phyloP scores from a whole-genome alignment of 2,888 invertebrate species.

The Latrodectus hesperus region DNA sequence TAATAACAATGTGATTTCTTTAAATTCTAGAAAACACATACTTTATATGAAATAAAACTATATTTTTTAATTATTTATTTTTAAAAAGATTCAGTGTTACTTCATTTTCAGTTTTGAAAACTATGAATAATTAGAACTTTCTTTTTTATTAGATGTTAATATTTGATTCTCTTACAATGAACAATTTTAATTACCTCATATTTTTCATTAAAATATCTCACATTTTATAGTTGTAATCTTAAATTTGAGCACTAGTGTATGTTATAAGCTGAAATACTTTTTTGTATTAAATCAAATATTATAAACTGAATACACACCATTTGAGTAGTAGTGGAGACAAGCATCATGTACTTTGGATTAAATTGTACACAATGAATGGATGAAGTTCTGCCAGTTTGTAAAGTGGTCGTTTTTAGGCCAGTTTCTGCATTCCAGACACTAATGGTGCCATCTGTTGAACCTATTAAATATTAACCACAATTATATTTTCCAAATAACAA shows the following conservation, averaged over 20 bases:
- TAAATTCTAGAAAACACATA: not conserved
- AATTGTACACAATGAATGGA: constrained; percentile 98
- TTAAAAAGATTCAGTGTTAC: too few relatives aligned
- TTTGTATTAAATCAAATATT: not conserved
- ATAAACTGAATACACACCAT: constrained; percentile 80
- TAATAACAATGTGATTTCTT: not conserved
- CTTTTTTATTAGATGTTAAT: too few relatives aligned
- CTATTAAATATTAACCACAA: constrained; percentile 75
- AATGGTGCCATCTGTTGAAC: constrained; percentile 96
- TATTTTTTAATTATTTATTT: too few relatives aligned
- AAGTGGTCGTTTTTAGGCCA: constrained; percentile 82
- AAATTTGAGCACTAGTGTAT: too few relatives aligned
- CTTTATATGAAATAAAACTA: not conserved
- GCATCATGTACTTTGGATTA: constrained; percentile 99
- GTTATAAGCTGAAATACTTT: too few relatives aligned
- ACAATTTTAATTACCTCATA: too few relatives aligned
- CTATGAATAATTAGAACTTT: too few relatives aligned
- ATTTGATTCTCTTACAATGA: too few relatives aligned
- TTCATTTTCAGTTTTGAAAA: too few relatives aligned
- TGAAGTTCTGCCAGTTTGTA: constrained; percentile 80
- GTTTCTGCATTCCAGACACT: constrained; percentile 99
- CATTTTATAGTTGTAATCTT: too few relatives aligned
- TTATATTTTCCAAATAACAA: not conserved
- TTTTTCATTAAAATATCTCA: too few relatives aligned
- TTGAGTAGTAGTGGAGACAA: constrained; percentile 96